Evolutionary conservation across 2,113 vertebrate genomes (phyloP), one percentile per base, ranked within the genome.

Genomic region (Ellobius talpinus): DNA sequence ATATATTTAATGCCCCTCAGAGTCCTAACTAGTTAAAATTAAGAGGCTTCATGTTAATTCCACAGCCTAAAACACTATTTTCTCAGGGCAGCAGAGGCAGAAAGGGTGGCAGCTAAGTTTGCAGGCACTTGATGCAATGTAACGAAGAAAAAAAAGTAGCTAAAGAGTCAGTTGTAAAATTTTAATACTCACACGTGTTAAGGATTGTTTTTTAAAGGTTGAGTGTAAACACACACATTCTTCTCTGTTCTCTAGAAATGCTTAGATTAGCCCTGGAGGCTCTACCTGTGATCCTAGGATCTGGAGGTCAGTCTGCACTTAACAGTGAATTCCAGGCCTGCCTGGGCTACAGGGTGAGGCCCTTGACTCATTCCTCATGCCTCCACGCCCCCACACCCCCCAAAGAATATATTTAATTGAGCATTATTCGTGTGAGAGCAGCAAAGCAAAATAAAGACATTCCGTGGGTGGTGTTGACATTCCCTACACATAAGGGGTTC

Each of bases 401-500:
- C 63, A n/a, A 50, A 70, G 61, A 66, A 33, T 47, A 33, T 66
- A 47, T 47, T 95, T 95, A 88, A 31, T 86, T 55, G 39, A 87
- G 24, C 72, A 78, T 52, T 3, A 8, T 89, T 87, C 42, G 89
- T 97, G 45, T 84, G 85, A 94, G 82, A 89, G 42, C n/a, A 95
- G 76, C 21, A 94, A 95, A 88, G 52, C 9, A 84, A 93, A 96
- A 96, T 85, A 95, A 90, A 97, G n/a, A 24, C 94, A 77, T 91
- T 61, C 77, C 36, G n/a, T 72, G 47, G 47, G 24, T 5, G 61
- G 29, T 89, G 76, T 96, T 96, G 89, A 91, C 33, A 89, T 89
- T 96, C 92, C 47, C 89, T 90, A 12, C 39, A 76, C 39, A 33
- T 72, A n/a, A 73, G 96, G 90, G 93, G n/a, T 88, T 73, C 42